phyloP scores from a whole-genome alignment of 1,140 invertebrate species.

The Drosophila kikkawai region DNA sequence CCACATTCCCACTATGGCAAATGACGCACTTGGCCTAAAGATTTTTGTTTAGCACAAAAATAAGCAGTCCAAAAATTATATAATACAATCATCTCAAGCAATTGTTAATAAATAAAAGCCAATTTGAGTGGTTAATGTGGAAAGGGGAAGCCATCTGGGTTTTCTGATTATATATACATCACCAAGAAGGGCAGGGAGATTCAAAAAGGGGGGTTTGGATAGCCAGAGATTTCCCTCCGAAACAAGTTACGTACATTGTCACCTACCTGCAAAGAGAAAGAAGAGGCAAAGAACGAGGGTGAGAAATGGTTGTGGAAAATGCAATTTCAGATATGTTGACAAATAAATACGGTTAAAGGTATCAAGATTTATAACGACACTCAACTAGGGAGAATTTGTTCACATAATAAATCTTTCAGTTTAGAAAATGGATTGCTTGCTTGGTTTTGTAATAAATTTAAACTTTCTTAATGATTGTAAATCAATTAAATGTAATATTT shows the following conservation, averaged over 20 bases:
- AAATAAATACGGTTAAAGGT: constrained; percentile 46
- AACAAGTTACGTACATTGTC: constrained; percentile 77
- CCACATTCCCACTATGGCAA: constrained; percentile 12
- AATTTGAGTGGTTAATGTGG: constrained; percentile 32
- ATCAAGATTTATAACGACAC: constrained; percentile 41
- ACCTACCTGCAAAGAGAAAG: constrained; percentile 75
- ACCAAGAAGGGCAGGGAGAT: constrained; percentile 2
- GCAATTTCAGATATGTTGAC: constrained; percentile 61
- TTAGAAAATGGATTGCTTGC: neutral
- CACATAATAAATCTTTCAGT: constrained; percentile 24
- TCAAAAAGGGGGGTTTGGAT: constrained; percentile 1
- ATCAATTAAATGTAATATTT: neutral
- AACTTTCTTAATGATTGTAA: neutral
- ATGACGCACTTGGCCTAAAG: constrained; percentile 58
- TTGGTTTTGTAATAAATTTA: constrained; percentile 3
- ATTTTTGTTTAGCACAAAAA: constrained; percentile 63
- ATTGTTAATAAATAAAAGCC: constrained; percentile 65
- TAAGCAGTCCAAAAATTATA: constrained; percentile 34
- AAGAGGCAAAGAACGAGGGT: constrained; percentile 17
- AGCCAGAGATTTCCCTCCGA: constrained; percentile 13
- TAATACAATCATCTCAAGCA: constrained; percentile 43
- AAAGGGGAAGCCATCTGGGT: constrained; percentile 39
- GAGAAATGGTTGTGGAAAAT: constrained; percentile 48
- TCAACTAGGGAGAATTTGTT: constrained; percentile 4
- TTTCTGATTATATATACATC: constrained; percentile 23